Evolutionary conservation across 2,888 invertebrate species (phyloP).

Genomic region (Eurois occulta): DNA sequence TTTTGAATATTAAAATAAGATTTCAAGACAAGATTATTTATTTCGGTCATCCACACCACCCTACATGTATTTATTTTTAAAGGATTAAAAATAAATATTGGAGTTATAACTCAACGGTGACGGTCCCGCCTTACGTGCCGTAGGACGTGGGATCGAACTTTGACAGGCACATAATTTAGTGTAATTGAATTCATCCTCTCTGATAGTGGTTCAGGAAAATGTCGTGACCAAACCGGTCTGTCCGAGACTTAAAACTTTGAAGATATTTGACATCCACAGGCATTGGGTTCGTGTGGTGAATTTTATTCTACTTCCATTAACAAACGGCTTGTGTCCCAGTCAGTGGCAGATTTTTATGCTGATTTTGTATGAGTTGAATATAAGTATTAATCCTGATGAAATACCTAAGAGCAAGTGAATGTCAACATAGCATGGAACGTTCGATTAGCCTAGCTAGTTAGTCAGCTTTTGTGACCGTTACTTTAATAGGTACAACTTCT

Average conservation of each 20-base stretch:
- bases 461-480: background rate
- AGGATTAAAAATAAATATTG: constrained; percentile 1
- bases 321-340: background rate
- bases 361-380: background rate
- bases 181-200: background rate
- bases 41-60: too few relatives aligned
- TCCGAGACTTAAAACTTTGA: background rate
- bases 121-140: background rate
- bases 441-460: background rate
- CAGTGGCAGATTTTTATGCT: too few relatives aligned
- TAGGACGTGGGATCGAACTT: background rate
- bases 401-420: background rate
- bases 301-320: background rate
- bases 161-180: background rate
- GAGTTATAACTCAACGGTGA: background rate
- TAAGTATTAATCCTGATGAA: background rate
- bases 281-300: background rate
- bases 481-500: background rate
- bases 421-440: background rate
- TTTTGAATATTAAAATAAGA: too few relatives aligned
- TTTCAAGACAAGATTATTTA: too few relatives aligned
- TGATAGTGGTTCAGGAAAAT: background rate
- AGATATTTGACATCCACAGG: background rate
- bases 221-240: background rate
- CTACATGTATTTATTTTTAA: too few relatives aligned